phyloP scores from a whole-genome alignment of 2,797 vertebrate genomes.

The Etheostoma nigrum region DNA sequence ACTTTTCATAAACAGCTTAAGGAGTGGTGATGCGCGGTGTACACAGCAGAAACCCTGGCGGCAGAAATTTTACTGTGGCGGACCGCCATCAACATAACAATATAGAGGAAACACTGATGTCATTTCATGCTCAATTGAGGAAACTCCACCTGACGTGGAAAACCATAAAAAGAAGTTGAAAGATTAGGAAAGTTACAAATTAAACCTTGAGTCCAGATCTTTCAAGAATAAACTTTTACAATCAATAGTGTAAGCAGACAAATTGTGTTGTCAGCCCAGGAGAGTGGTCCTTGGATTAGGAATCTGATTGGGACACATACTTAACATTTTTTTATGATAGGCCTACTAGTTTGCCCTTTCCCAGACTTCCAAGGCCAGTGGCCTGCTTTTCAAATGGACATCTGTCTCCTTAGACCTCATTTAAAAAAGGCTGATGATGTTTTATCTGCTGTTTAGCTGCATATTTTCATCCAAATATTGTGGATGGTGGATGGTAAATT shows the following conservation, averaged over 20 bases:
- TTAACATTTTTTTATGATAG: background rate
- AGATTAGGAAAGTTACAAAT: background rate
- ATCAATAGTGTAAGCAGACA: background rate
- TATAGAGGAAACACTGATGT: too few species aligned
- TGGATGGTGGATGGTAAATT: background rate
- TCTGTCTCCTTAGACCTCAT: background rate
- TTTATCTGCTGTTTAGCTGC: background rate
- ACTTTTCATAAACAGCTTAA: too few species aligned
- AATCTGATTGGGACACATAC: background rate
- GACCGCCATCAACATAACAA: too few species aligned
- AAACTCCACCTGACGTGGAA: background rate
- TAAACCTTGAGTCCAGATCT: background rate
- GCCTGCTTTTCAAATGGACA: background rate
- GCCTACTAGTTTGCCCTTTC: conserved; percentile 15
- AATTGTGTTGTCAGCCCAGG: background rate
- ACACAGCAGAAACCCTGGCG: too few species aligned
- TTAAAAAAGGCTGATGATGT: background rate
- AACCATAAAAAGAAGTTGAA: background rate
- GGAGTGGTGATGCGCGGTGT: too few species aligned
- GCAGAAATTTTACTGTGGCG: too few species aligned
- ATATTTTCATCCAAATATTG: background rate
- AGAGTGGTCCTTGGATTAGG: background rate
- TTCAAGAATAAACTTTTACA: background rate
- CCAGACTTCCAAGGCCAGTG: conserved; percentile 18
- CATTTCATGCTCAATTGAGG: background rate